Evolutionary conservation across 2,113 vertebrate species (phyloP).

Genomic region (Scortum barcoo): DNA sequence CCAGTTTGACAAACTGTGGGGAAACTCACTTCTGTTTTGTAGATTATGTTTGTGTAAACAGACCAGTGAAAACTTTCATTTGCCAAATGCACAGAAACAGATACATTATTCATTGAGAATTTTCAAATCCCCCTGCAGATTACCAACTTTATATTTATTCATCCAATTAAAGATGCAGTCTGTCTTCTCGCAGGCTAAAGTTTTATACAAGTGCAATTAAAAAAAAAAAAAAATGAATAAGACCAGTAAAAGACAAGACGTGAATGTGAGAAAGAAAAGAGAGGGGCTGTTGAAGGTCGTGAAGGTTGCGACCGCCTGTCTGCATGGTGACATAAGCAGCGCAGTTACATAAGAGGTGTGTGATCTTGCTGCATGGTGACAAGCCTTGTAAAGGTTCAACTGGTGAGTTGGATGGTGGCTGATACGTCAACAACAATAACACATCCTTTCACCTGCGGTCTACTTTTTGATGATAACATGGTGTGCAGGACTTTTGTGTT

Average conservation of each 20-base stretch:
- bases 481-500: neutral
- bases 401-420: conserved; percentile 15
- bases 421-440: conserved; percentile 19
- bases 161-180: conserved; percentile 7
- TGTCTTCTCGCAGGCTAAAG: neutral
- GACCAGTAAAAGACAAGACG: conserved; percentile 1
- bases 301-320: neutral
- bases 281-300: conserved; percentile 13
- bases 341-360: conserved; percentile 11
- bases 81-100: neutral
- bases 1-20: neutral
- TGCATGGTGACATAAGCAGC: conserved; percentile 11
- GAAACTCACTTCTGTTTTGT: too few relatives aligned
- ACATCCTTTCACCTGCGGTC: conserved; percentile 11
- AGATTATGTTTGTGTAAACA: neutral
- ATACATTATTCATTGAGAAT: neutral
- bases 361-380: conserved; percentile 16
- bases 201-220: neutral
- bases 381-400: conserved; percentile 33
- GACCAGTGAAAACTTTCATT: neutral
- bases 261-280: neutral
- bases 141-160: neutral
- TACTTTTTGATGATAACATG: neutral
- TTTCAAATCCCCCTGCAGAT: neutral
- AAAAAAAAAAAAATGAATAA: neutral